phyloP scores from a whole-genome alignment of 1,140 invertebrate genomes.

The Habropoda laboriosa region DNA sequence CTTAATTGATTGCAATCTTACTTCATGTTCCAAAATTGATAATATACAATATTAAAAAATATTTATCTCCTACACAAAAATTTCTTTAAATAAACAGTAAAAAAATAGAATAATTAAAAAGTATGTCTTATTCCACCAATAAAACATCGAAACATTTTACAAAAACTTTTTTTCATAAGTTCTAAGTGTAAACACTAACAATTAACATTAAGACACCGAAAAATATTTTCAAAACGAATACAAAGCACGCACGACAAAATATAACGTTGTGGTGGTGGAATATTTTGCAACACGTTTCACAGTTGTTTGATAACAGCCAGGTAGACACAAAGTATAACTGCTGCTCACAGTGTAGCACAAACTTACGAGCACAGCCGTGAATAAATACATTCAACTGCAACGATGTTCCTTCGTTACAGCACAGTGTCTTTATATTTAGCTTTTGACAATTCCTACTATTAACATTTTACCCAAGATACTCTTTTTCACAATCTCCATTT shows the following conservation, averaged over 20 bases:
- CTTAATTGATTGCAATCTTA: too few relatives aligned
- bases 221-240: neutral
- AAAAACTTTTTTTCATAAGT: too few relatives aligned
- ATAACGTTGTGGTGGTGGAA: neutral
- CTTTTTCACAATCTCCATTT: too few relatives aligned
- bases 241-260: too few relatives aligned
- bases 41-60: too few relatives aligned
- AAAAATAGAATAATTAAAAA: too few relatives aligned
- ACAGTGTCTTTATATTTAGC: neutral
- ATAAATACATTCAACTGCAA: constrained; percentile 52
- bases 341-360: constrained; percentile 44
- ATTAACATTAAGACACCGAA: neutral
- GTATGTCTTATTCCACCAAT: too few relatives aligned
- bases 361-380: constrained; percentile 23
- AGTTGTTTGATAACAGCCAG: constrained; percentile 19
- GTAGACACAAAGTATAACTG: constrained; percentile 58
- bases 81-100: too few relatives aligned
- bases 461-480: neutral
- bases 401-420: constrained; percentile 10
- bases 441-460: neutral
- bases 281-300: neutral
- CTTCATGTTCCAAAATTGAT: too few relatives aligned
- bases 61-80: too few relatives aligned
- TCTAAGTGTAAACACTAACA: too few relatives aligned
- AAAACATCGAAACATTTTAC: too few relatives aligned